A percentile compares a stretch with the other conserved stretches of the same genome.
Evolutionary conservation across 2,888 invertebrate genomes (phyloP).

Genomic region (Hoplodrina ambigua): DNA sequence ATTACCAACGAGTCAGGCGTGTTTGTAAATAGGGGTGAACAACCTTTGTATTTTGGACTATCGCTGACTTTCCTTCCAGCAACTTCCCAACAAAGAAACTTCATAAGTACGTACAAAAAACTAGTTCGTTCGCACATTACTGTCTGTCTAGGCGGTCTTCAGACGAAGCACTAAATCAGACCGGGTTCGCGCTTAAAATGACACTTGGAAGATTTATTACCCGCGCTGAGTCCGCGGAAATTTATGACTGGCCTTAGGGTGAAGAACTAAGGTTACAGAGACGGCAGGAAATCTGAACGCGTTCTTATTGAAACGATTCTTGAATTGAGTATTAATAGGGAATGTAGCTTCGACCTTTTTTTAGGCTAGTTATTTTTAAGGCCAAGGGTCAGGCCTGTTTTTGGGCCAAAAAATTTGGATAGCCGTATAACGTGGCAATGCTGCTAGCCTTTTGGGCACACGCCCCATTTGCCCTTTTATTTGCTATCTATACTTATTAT

Average conservation of each 20-base stretch:
- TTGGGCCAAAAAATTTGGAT: no score
- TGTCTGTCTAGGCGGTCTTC: slow-evolving; percentile 15
- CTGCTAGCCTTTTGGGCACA: no score
- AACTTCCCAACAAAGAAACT: slow-evolving; percentile 5
- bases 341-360: neutral
- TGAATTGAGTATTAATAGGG: slow-evolving; percentile 4
- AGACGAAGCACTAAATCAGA: slow-evolving; percentile 46
- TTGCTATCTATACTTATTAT: no score
- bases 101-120: slow-evolving; percentile 12
- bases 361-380: no score
- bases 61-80: neutral
- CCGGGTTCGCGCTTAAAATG: slow-evolving; percentile 51
- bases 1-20: no score
- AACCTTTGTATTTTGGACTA: neutral
- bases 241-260: slow-evolving; percentile 45
- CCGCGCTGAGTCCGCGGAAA: slow-evolving; percentile 26
- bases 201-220: slow-evolving; percentile 49
- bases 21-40: no score
- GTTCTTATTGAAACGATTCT: slow-evolving; percentile 6
- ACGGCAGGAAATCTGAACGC: slow-evolving; percentile 5
- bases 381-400: neutral
- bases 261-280: slow-evolving; percentile 39
- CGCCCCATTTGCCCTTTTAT: no score
- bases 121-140: slow-evolving; percentile 27
- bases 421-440: no score